Evolutionary conservation across 2,888 invertebrate genomes (phyloP), one percentile per base, ranked within the genome.

Genomic region (Oegoconia quadripuncta): DNA sequence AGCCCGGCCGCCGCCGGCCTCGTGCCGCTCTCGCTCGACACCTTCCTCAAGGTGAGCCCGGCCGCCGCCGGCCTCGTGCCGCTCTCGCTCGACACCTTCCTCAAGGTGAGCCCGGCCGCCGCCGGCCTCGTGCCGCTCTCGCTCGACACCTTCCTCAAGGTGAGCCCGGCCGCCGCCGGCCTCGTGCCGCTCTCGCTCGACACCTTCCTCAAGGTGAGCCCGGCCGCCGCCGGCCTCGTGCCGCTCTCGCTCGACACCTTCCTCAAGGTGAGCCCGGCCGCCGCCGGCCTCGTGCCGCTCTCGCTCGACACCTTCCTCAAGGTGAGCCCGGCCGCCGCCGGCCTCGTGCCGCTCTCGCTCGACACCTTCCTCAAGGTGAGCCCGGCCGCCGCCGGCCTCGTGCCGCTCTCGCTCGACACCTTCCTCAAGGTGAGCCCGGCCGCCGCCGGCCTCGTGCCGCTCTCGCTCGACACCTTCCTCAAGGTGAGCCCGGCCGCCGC

Each of bases 111-210:
- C 9, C n/a, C 31, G 9, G 8, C 3, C 16, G 4, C 14, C 9
- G 3, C 15, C 2, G 13, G 8, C 6, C 11, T 34, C 4, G 12
- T 6, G 3, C 3, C n/a, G 29, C 9, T 30, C 12, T 18, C 11
- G 1, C 2, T 17, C 8, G 5, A 8, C 22, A 9, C 7, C n/a
- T 3, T 1, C 47, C 75, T 75, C 11, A 86, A 88, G 37, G 74
- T 89, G 50, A 77, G 78, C 15, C 75, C 88, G 42, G 74, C 72
- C 52, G 89, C 89, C 42, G 87, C 80, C 1, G 74, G 64, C 48
- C 67, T 88, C 47, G 76, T 90, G 34, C 75, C 84, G 28, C 78
- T 90, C 30, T 89, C 89, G 0, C 71, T 90, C 12, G 72, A 79
- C 37, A 88, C 89, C 9, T 89, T 88, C 52, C 60, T 86, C 25